Conservation (phyloP, 2,888 invertebrate species). For the Aplocera efformata region DNA sequence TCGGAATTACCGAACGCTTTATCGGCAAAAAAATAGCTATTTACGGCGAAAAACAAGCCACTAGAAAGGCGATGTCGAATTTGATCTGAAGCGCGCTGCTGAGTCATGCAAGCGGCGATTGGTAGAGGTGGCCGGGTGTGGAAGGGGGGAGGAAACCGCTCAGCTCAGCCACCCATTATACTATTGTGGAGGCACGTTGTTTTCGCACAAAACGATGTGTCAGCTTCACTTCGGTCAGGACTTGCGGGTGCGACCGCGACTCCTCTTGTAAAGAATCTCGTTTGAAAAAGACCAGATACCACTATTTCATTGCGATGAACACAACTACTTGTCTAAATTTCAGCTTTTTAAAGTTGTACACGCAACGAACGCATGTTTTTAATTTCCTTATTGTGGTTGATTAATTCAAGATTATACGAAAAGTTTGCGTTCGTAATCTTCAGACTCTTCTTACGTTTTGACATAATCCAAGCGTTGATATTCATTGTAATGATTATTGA, state of each 20-base stretch:
- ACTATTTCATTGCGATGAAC: conserved; percentile 52
- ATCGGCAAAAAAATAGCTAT: conserved; percentile 55
- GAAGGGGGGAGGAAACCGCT: conserved; percentile 51
- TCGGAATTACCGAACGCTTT: conserved; percentile 58
- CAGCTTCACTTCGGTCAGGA: conserved; percentile 49
- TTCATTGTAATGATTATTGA: no score
- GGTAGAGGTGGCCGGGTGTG: conserved; percentile 32
- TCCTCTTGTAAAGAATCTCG: conserved; percentile 20
- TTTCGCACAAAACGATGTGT: conserved; percentile 69
- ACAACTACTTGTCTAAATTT: no score
- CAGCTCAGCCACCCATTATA: conserved; percentile 71
- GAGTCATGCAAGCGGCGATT: conserved; percentile 67
- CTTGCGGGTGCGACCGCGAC: conserved; percentile 43
- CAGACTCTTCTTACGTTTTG: no score
- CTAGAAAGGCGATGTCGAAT: conserved; percentile 65
- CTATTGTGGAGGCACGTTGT: conserved; percentile 70
- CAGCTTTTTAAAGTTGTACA: no score
- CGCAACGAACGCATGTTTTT: no score
- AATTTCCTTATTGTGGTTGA: no score
- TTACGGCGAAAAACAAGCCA: conserved; percentile 66
- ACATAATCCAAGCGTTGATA: no score
- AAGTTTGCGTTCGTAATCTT: no score
- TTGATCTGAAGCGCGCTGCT: conserved; percentile 68
- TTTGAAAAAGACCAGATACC: conserved; percentile 44
- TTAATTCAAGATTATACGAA: no score